A percentile compares a stretch with the other conserved stretches of the same genome.
Evolutionary conservation across 2,113 vertebrate species (phyloP).

Genomic region (Myotis lucifugus): DNA sequence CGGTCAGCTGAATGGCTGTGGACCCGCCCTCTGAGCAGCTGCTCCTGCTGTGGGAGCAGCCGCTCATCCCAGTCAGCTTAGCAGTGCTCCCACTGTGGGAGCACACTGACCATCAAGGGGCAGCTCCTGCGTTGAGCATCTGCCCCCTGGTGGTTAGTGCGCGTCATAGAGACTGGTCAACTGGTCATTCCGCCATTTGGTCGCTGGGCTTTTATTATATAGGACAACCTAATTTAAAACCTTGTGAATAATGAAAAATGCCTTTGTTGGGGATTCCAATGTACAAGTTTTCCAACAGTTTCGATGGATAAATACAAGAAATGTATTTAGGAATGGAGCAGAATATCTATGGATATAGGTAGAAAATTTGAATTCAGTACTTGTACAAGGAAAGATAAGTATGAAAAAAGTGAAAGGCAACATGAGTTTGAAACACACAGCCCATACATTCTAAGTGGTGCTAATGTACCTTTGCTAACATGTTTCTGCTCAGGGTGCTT

Average conservation of each 20-base stretch:
- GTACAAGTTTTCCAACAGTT: conserved; percentile 5
- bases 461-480: not conserved
- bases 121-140: too few relatives aligned
- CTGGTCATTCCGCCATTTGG: too few relatives aligned
- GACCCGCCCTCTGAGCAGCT: too few relatives aligned
- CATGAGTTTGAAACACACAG: not conserved
- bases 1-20: too few relatives aligned
- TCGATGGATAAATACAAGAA: conserved; percentile 1
- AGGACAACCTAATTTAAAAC: conserved; percentile 36
- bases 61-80: too few relatives aligned
- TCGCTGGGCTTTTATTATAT: too few relatives aligned
- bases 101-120: too few relatives aligned
- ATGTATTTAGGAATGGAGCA: not conserved
- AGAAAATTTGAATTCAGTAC: conserved; percentile 8
- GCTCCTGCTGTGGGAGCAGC: too few relatives aligned
- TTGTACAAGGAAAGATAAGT: not conserved
- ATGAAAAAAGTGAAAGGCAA: not conserved
- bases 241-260: conserved; percentile 42
- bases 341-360: not conserved
- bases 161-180: too few relatives aligned
- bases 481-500: not conserved
- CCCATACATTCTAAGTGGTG: not conserved
- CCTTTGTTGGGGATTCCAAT: not conserved
- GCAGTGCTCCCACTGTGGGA: too few relatives aligned
- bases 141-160: too few relatives aligned